Evolutionary conservation across 2,888 invertebrate species (phyloP).

Genomic region (Yponomeuta malinellus): DNA sequence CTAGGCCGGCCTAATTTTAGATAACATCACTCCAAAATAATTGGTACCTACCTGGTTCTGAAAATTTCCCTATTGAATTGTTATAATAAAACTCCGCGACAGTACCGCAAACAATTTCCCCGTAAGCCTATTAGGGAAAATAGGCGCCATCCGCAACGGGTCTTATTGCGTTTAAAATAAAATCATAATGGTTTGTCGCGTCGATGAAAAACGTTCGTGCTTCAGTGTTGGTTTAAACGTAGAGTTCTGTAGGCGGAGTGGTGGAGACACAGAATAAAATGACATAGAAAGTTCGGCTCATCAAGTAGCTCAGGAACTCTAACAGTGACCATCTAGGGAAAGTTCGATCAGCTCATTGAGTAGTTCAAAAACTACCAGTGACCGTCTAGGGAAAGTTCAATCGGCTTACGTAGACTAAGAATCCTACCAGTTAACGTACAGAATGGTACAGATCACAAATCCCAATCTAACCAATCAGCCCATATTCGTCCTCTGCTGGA

Average conservation of each 20-base stretch:
- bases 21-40: no score
- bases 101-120: conserved; percentile 21
- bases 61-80: conserved; percentile 3
- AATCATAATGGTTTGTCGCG: conserved; percentile 70
- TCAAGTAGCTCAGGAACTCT: no score
- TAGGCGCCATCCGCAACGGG: conserved; percentile 32
- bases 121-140: conserved; percentile 54
- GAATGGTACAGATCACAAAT: no score
- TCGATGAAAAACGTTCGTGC: conserved; percentile 52
- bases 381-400: no score
- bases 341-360: no score
- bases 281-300: not conserved
- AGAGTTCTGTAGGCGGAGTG: conserved; percentile 26
- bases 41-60: not conserved
- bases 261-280: not conserved
- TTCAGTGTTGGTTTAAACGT: conserved; percentile 32
- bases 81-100: conserved; percentile 14
- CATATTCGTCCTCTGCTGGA: no score
- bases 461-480: no score
- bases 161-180: conserved; percentile 64
- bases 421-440: no score
- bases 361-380: no score
- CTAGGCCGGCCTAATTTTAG: no score
- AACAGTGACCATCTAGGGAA: no score
- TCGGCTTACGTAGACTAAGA: no score